A percentile compares a stretch with the other conserved stretches of the same genome.
Conservation (phyloP, 1,140 invertebrate genomes). For the Bombus cullumanus region DNA sequence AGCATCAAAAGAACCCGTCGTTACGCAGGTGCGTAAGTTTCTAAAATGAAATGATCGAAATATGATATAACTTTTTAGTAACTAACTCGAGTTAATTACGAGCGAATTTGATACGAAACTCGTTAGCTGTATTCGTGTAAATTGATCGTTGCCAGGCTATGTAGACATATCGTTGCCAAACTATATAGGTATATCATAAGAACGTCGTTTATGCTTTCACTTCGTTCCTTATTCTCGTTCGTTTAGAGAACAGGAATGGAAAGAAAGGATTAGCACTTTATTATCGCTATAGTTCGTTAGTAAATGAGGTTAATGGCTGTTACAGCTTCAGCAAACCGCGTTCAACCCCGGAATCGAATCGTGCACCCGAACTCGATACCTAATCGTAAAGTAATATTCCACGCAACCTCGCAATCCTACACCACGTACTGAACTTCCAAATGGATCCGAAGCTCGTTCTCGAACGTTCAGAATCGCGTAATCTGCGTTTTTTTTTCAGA, state of each 20-base stretch:
- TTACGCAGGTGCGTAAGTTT: not conserved
- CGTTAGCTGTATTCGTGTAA: conserved; percentile 9
- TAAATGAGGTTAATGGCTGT: conserved; percentile 41
- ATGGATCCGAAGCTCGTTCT: not conserved
- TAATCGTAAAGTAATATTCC: conserved; percentile 24
- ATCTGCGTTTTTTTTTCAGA: conserved; percentile 53
- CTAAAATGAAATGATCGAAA: not conserved
- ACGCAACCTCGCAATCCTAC: not conserved
- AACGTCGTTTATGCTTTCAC: not conserved
- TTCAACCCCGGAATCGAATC: conserved; percentile 48
- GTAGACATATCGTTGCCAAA: not conserved
- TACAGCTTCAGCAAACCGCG: not conserved
- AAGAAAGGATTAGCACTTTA: conserved; percentile 11
- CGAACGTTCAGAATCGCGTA: not conserved
- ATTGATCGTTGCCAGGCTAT: conserved; percentile 5
- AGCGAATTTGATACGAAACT: conserved; percentile 10
- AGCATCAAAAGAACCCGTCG: not conserved
- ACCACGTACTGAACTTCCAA: not conserved
- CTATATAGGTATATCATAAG: not conserved
- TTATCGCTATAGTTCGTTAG: conserved; percentile 25
- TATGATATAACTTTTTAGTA: not conserved
- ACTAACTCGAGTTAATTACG: not conserved
- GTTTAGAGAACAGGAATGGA: not conserved
- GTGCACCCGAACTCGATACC: conserved; percentile 38
- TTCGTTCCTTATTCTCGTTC: not conserved